These are phyloP conservation scores for Lemur catta DNA, from an alignment of 2,797 vertebrate species.

Conservation along the genomic window DNA sequence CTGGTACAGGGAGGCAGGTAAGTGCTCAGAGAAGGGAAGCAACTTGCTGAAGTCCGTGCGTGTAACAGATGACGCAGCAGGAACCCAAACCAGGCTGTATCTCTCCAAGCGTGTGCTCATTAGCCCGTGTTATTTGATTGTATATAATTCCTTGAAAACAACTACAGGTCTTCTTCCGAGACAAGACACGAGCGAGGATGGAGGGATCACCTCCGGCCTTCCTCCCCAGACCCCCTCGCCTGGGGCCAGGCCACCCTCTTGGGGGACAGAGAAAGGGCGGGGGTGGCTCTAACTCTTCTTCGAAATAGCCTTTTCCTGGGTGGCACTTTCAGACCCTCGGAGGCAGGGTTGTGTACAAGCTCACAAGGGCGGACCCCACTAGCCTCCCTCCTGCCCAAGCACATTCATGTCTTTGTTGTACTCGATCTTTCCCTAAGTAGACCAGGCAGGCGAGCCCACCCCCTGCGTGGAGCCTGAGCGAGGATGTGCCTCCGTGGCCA, in stretches of 20 bases:
- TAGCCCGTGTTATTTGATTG: fast-evolving
- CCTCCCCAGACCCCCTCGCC: fast-evolving
- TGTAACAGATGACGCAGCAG: fast-evolving
- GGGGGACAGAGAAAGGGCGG: neutral
- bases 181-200: fast-evolving
- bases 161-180: fast-evolving
- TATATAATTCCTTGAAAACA: neutral
- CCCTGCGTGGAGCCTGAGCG: fast-evolving
- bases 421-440: neutral
- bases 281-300: neutral
- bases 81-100: fast-evolving
- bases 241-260: neutral
- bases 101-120: fast-evolving
- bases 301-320: too few relatives aligned
- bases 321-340: neutral
- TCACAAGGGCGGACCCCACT: fast-evolving
- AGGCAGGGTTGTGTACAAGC: neutral
- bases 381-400: neutral
- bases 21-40: fast-evolving
- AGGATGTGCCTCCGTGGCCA: too few relatives aligned
- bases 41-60: fast-evolving
- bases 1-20: fast-evolving
- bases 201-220: neutral
- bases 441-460: fast-evolving
- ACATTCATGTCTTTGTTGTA: neutral